A percentile compares a stretch with the other conserved stretches of the same genome.
These are phyloP conservation scores for Brachyhypopomus gauderio DNA, from an alignment of 2,113 vertebrate species.

Conservation along the genomic window DNA sequence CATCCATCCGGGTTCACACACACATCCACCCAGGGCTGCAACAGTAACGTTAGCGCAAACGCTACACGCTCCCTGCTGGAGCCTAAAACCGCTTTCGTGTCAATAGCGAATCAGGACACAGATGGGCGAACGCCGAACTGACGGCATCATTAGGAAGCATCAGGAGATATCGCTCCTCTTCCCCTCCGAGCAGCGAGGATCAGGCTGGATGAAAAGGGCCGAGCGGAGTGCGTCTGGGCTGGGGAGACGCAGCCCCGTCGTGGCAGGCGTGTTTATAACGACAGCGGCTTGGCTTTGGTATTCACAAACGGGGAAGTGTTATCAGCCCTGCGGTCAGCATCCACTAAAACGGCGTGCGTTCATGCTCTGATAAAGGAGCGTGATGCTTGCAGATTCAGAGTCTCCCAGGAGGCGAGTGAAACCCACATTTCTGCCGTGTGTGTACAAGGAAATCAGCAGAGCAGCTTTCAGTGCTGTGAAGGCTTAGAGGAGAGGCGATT, in stretches of 20 bases:
- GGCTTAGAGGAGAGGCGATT: not conserved
- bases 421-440: not conserved
- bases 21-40: too few species aligned
- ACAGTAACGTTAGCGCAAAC: too few species aligned
- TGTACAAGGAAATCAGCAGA: too few species aligned
- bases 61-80: not conserved
- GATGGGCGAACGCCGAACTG: not conserved
- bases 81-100: conserved; percentile 10
- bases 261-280: not conserved
- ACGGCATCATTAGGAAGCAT: not conserved
- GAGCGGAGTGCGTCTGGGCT: not conserved
- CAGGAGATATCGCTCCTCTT: not conserved
- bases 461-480: not conserved
- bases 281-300: not conserved
- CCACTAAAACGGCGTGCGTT: not conserved
- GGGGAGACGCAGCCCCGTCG: not conserved
- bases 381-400: not conserved
- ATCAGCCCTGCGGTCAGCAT: conserved; percentile 24
- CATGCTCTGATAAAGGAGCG: not conserved
- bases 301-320: not conserved
- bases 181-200: conserved; percentile 19
- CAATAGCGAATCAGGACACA: not conserved
- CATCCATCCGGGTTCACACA: too few species aligned
- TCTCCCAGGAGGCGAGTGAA: not conserved
- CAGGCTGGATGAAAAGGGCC: conserved; percentile 16